Conservation (phyloP, 23 tunicate species). For the Aplidium turbinatum region DNA sequence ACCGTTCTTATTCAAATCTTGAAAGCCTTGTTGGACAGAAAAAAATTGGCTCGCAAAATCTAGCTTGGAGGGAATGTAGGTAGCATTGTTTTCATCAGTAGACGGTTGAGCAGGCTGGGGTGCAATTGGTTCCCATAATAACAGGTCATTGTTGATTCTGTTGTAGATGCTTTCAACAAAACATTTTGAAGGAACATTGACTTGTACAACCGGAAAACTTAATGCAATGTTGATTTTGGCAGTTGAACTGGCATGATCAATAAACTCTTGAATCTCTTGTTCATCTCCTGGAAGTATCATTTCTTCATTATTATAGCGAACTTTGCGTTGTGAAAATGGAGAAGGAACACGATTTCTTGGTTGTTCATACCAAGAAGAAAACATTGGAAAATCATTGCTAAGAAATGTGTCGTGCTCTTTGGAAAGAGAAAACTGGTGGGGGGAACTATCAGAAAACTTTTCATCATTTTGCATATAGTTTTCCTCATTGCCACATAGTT, state of each 20-base stretch:
- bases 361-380: constrained; percentile 21
- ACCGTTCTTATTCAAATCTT: background rate
- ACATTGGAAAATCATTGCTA: background rate
- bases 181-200: constrained; percentile 50
- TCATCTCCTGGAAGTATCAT: constrained; percentile 63
- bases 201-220: constrained; percentile 52
- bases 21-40: background rate
- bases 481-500: background rate
- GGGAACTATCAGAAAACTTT: background rate
- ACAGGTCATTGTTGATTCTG: constrained; percentile 78
- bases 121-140: constrained; percentile 85
- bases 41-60: constrained; percentile 54
- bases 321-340: constrained; percentile 63
- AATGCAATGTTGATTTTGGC: constrained; percentile 29
- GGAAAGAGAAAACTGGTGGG: background rate
- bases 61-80: constrained; percentile 13
- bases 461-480: background rate
- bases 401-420: background rate
- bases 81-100: background rate
- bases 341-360: constrained; percentile 5
- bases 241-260: constrained; percentile 51
- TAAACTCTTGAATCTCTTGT: constrained; percentile 55
- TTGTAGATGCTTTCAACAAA: constrained; percentile 91
- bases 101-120: constrained; percentile 21
- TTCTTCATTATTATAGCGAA: constrained; percentile 49